Base-by-base conservation (phyloP, 23 tunicate species). In the Ciona savignyi region DNA sequence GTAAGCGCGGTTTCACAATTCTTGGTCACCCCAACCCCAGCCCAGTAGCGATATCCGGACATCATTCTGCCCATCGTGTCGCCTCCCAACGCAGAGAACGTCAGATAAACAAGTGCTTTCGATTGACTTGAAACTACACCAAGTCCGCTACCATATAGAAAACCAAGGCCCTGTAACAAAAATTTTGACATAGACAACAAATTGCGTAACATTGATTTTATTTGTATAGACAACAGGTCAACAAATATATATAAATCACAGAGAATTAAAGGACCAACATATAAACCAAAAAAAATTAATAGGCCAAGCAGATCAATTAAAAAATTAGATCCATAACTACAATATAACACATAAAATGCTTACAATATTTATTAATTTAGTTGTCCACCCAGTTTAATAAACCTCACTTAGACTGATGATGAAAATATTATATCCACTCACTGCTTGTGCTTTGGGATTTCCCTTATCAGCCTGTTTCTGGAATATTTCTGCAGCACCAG, bases 61-160 rank as follows among this genome's bases (percentile, higher is more conserved):
- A 91, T 81, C 99, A 88, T 88, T 6, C 83, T 64, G 0, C 96
- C 99, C 95, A 87, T 78, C 6, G 79, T 70, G 33, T 78, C 85
- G 30, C 73, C 86, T 30, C 93, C 98, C 11, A 93, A 81, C 22
- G 99, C 93, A 20, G 99, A 77, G 61, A 95, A 95, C 1, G 96
- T 83, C 11, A 80, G 51, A 65, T 95, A 80, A 11, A 95, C 74
- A 66, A 95, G 73, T 0, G 95, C 85, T 35, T 78, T 79, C 4
- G 96, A 86, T 77, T 95, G 99, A 64, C 90, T 85, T 4, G 96
- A 81, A 62, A 77, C 77, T n/a, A 74, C 67, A 24, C 92, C 90
- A 23, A 95, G 66, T 23, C 99, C 99, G 35, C 84, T 89, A n/a
- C 86, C 87, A 34, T 84, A 82, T 83, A 89, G 51, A 68, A 95